Base-by-base conservation (phyloP, 2,113 vertebrate genomes). In the Cranoglanis bouderius region DNA sequence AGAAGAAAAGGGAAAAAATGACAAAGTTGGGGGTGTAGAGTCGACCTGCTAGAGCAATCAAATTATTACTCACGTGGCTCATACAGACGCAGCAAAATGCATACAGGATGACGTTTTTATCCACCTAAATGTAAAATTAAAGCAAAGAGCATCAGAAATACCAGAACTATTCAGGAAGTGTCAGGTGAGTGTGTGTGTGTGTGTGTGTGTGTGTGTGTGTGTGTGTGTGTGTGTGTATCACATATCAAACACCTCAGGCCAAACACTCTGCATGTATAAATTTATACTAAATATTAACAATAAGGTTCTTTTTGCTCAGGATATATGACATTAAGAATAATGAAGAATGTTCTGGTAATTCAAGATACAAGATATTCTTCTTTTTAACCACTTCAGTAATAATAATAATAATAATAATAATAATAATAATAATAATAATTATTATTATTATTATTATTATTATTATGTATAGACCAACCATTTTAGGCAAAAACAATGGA, bases 41-140 rank as follows among this genome's bases (percentile, higher is more conserved):
- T 74, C 14, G 77, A 77, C 75, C 85, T 90, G 81, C 65, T 46
- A 61, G 38, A 88, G 65, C 81, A n/a, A 88, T 84, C 80, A 75
- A 51, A 53, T 85, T 51, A 63, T 29, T n/a, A 65, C 82, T 65
- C 8, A 70, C 6, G 6, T 70, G 87, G 51, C n/a, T 74, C 8
- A 83, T 51, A 65, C 7, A 49, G 49, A 80, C 43, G 43, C 9
- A 78, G 43, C 21, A 51, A 80, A 51, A 4, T 7, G 43, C 38
- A n/a, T 16, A 18, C 18, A 57, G 53, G 26, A 32, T 53, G 26
- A 38, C 1, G n/a, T 40, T 59, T 32, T 82, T 6, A 29, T 67
- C 83, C 40, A 55, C 14, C 14, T 1, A 81, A 53, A 81, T 21
- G 51, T 77, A 10, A 77, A 77, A 74, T 74, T 40, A 21, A 38